These are phyloP conservation scores for Frankliniella intonsa DNA, from an alignment of 2,888 invertebrate species.

Conservation along the genomic window DNA sequence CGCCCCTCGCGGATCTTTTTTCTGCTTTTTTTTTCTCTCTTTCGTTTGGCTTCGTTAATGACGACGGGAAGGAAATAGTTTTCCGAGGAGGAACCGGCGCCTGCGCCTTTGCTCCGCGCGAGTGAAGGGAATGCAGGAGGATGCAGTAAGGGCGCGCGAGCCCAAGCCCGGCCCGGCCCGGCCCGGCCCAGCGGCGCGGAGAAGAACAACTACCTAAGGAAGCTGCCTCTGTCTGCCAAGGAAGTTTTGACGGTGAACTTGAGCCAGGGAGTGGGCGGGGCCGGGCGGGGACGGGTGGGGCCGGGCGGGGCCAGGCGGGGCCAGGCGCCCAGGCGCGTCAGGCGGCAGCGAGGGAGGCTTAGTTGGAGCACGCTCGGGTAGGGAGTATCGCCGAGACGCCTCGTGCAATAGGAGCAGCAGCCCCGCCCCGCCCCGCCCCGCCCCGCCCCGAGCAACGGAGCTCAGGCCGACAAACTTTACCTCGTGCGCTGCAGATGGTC, in stretches of 20 bases:
- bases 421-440: no score
- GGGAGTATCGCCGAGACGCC: not conserved
- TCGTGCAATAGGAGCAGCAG: not conserved
- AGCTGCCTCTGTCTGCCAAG: constrained; percentile 6
- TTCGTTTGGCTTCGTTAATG: no score
- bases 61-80: no score
- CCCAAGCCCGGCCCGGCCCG: not conserved
- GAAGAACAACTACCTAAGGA: not conserved
- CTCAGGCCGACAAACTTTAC: no score
- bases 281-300: no score
- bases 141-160: not conserved
- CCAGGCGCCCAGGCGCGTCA: not conserved
- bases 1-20: no score
- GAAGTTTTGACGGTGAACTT: constrained; percentile 19
- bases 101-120: not conserved
- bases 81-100: no score
- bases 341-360: not conserved
- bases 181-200: not conserved
- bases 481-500: no score
- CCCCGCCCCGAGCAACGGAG: no score
- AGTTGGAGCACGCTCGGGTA: not conserved
- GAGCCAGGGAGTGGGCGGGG: not conserved
- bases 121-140: not conserved
- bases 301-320: not conserved
- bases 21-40: no score